Evolutionary conservation across 2,888 invertebrate species (phyloP).

Genomic region (Drosophila kanekoi): DNA sequence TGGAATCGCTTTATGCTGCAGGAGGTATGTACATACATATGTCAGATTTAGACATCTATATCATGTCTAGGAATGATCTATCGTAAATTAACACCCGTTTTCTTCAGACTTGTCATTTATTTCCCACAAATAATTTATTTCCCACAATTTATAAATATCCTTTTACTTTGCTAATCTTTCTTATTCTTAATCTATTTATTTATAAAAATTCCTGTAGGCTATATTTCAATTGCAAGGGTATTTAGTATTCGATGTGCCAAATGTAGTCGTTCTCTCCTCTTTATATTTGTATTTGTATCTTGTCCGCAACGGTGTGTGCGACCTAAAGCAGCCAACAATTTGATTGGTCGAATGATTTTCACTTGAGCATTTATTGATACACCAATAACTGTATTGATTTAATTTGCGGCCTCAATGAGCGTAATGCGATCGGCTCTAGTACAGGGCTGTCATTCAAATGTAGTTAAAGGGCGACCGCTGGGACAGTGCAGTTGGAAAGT

Average conservation of each 20-base stretch:
- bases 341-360: slow-evolving; percentile 60
- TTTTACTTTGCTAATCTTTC: too few relatives aligned
- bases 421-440: slow-evolving; percentile 34
- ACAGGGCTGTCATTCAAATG: slow-evolving; percentile 29
- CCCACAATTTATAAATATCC: too few relatives aligned
- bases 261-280: not conserved
- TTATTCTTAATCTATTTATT: too few relatives aligned
- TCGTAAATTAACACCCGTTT: too few relatives aligned
- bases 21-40: too few relatives aligned
- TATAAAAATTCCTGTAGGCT: too few relatives aligned
- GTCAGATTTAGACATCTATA: too few relatives aligned
- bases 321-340: slow-evolving; percentile 30
- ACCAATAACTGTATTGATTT: slow-evolving; percentile 51
- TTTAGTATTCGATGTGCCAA: not conserved
- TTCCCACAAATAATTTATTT: too few relatives aligned
- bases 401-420: slow-evolving; percentile 42
- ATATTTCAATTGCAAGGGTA: not conserved
- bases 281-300: slow-evolving; percentile 15
- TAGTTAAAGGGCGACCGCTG: slow-evolving; percentile 45
- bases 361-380: slow-evolving; percentile 38
- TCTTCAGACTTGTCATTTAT: too few relatives aligned
- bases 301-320: slow-evolving; percentile 1
- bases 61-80: too few relatives aligned
- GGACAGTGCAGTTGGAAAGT: slow-evolving; percentile 42
- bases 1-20: too few relatives aligned